Evolutionary conservation across 1,140 invertebrate genomes (phyloP), one percentile per base, ranked within the genome.

Genomic region (Drosophila grimshawi): DNA sequence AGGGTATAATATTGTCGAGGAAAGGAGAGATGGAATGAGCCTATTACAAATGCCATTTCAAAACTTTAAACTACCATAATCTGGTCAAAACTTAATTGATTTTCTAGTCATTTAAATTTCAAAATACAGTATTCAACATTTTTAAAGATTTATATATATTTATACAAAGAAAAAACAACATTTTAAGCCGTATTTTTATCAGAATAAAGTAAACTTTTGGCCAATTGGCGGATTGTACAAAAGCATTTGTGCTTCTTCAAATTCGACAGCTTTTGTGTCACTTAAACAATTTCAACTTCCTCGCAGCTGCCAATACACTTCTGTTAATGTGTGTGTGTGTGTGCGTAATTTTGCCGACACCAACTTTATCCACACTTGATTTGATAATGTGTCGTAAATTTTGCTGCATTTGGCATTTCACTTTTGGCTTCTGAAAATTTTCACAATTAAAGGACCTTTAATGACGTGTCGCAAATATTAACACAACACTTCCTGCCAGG

Each of bases 381-480:
- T 88, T 88, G 85, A 83, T 80, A 80, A 89, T 83, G 69, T 86
- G 76, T 71, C 85, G 80, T 83, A 88, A 86, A 88, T 86, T 71
- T 48, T 39, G 60, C 55, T 76, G 73, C 60, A 43, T 43, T 69
- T 69, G 71, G 57, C 71, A 74, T 74, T 88, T 68, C 62, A 83
- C 77, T 86, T 81, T 75, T 61, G 46, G 57, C 65, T 80, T 72
- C 64, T 79, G 83, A 76, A 85, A 83, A 72, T 73, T 66, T 68
- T 83, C 80, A 80, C 85, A 88, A 88, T 88, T 88, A 88, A 88
- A 73, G 62, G 77, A 69, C 76, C 83, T 86, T 88, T 88, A 88
- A 88, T 88, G 85, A 88, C 85, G 83, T 88, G 83, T 78, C 77
- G 73, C 80, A 60, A 89, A 85, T 88, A 88, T 89, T 80, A 89